These are phyloP conservation scores for Lycophotia porphyrea DNA, from an alignment of 2,888 invertebrate genomes.

Conservation along the genomic window DNA sequence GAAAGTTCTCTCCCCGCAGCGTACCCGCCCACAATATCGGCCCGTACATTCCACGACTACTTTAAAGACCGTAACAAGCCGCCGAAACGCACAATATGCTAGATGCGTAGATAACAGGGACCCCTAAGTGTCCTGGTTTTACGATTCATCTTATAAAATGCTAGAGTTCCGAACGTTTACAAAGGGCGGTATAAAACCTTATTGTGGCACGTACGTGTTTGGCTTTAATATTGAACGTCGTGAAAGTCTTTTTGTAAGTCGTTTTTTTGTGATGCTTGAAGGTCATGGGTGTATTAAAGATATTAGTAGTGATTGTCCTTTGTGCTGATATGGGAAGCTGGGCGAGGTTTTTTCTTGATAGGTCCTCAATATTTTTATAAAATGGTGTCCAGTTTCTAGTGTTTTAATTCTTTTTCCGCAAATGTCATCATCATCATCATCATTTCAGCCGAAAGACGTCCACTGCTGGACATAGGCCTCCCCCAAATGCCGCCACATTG, in stretches of 20 bases:
- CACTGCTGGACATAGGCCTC: too few relatives aligned
- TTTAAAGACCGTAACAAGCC: conserved; percentile 80
- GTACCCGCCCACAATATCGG: conserved; percentile 54
- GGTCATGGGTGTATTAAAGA: conserved; percentile 54
- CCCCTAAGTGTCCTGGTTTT: conserved; percentile 82
- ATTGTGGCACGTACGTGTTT: conserved; percentile 65
- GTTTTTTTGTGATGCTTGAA: conserved; percentile 24
- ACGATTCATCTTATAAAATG: conserved; percentile 77
- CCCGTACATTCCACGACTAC: conserved; percentile 70
- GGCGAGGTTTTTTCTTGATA: background rate
- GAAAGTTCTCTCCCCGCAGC: too few relatives aligned
- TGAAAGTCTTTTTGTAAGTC: conserved; percentile 54
- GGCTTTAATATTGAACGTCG: conserved; percentile 66
- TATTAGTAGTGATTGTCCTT: background rate
- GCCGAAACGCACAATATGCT: conserved; percentile 87
- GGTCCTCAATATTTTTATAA: background rate
- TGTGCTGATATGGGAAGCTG: background rate
- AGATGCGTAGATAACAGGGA: conserved; percentile 86
- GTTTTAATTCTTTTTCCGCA: background rate
- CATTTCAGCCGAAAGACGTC: too few relatives aligned
- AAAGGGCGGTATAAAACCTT: conserved; percentile 66
- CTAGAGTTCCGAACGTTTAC: conserved; percentile 61
- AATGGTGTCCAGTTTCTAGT: too few relatives aligned
- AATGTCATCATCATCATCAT: too few relatives aligned
- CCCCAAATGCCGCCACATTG: too few relatives aligned